Evolutionary conservation across 2,113 vertebrate genomes (phyloP).

Genomic region (Phoxinus phoxinus): DNA sequence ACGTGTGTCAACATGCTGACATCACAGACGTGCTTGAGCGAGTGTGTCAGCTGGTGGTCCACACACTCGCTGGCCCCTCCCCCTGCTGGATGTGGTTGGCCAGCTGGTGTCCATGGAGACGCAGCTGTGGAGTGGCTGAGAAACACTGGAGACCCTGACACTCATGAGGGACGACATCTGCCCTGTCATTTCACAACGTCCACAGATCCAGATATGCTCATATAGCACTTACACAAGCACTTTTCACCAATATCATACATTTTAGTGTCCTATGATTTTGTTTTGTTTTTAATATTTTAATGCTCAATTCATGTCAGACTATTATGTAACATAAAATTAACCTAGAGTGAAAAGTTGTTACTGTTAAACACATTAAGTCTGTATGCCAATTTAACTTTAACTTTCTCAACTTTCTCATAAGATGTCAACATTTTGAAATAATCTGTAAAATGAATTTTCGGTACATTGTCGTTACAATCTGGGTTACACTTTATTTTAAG

Average conservation of each 20-base stretch:
- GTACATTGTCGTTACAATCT: background rate
- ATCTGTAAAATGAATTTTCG: background rate
- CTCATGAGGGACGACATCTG: conserved; percentile 50
- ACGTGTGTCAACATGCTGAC: background rate
- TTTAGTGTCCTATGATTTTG: background rate
- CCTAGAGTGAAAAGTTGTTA: background rate
- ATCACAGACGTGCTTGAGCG: conserved; percentile 10
- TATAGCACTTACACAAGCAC: background rate
- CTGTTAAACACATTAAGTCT: background rate
- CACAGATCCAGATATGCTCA: background rate
- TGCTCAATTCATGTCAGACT: background rate
- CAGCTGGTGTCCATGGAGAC: conserved; percentile 54
- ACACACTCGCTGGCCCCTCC: conserved; percentile 6
- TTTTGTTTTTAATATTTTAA: background rate
- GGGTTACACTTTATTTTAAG: too few species aligned
- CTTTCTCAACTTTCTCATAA: background rate
- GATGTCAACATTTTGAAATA: background rate
- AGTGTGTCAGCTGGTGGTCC: conserved; percentile 37
- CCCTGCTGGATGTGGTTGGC: conserved; percentile 40
- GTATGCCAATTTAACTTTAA: background rate
- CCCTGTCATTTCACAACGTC: background rate
- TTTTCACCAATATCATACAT: background rate
- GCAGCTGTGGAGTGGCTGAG: conserved; percentile 54
- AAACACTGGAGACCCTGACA: conserved; percentile 38
- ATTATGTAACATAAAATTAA: background rate